Evolutionary conservation across 2,113 vertebrate species (phyloP), one percentile per base, ranked within the genome.

Genomic region (Corythaeola cristata): DNA sequence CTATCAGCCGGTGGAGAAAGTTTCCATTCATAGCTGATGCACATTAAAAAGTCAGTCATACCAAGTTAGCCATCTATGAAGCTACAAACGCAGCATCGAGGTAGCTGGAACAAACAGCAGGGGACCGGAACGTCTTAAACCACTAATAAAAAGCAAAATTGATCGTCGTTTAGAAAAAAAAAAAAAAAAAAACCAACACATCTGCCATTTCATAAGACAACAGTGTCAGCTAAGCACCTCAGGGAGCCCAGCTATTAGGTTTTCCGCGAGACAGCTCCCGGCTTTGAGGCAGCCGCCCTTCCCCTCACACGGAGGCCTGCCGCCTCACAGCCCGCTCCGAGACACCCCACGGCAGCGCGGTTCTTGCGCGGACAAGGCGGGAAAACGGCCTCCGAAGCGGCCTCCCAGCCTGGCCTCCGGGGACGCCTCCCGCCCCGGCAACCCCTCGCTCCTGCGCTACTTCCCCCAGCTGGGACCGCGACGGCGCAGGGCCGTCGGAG

Each of bases 211-310:
- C 41, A 0, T 27, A 21, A 15, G 13, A 23, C 21, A 44, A 4
- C 0, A 9, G 18, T 3, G 11, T 4, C 50, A 26, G 35, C 22
- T 35, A n/a, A 11, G 22, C 47, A 5, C 32, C 33, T 9, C 0
- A 5, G 17, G 49, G 23, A 32, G 27, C 41, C 47, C 47, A 14
- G 50, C 12, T 16, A 6, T 4, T 7, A 12, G 5, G 3, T 5
- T 15, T 5, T 7, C 41, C 21, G 26, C 19, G 11, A 35, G 18
- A 5, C 19, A 22, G 28, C 45, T 14, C 28, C 49, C n/a, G 19
- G 8, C 37, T 5, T 2, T 3, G 14, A 13, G 28, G 24, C 64
- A 2, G 39, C 2, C 72, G 8, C 37, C 59, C 21, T 22, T 30
- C 39, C 30, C 23, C 28, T 26, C 67, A 9, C 13, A 5, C n/a